Conservation (phyloP, 2,113 vertebrate genomes). For the Cheilinus undulatus region DNA sequence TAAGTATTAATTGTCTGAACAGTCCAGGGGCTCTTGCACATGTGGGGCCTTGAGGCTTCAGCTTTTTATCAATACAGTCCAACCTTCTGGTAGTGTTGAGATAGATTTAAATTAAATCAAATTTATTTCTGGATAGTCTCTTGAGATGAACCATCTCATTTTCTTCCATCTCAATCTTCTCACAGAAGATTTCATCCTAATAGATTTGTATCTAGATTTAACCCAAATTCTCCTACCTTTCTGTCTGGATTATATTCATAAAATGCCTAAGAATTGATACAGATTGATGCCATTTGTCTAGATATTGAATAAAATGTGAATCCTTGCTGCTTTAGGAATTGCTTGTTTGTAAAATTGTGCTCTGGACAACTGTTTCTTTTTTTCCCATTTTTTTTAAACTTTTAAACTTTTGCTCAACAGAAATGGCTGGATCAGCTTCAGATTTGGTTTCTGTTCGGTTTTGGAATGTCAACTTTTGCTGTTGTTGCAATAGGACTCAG, state of each 20-base stretch:
- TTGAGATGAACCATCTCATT: no score
- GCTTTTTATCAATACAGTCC: no score
- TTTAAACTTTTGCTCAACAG: not conserved
- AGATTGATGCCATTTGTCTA: not conserved
- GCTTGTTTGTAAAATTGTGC: not conserved
- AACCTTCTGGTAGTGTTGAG: no score
- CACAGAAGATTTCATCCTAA: no score
- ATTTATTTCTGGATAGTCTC: no score
- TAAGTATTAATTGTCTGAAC: no score
- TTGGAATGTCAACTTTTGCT: constrained; percentile 8
- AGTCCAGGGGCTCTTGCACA: no score
- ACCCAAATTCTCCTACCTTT: not conserved
- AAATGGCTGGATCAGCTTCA: not conserved
- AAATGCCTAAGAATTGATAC: not conserved
- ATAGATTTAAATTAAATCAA: no score
- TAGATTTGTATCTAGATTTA: no score
- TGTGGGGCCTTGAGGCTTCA: no score
- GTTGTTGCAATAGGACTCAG: not conserved
- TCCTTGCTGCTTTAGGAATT: constrained; percentile 11
- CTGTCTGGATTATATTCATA: not conserved
- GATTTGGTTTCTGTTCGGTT: no score
- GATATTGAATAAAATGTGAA: not conserved
- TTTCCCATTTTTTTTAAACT: not conserved
- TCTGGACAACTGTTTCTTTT: not conserved
- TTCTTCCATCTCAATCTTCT: no score